Evolutionary conservation across 2,888 invertebrate genomes (phyloP).

Genomic region (Leuctra nigra): DNA sequence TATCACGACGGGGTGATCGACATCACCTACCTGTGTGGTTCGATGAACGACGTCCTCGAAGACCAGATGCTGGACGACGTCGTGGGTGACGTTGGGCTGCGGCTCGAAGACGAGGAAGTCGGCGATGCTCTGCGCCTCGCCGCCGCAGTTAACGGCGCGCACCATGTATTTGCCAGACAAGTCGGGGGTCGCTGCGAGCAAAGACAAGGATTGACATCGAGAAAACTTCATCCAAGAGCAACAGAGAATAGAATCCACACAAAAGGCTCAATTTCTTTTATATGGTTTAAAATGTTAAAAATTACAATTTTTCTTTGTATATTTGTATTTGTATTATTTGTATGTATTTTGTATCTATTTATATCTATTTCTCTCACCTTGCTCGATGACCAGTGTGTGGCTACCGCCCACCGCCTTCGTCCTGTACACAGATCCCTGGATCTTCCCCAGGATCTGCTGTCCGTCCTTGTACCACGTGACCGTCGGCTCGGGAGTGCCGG

Average conservation of each 20-base stretch:
- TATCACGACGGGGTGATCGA: no score
- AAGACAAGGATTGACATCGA: background rate
- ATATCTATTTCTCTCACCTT: no score
- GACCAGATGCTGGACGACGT: slow-evolving; percentile 58
- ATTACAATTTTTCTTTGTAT: no score
- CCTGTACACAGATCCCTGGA: slow-evolving; percentile 45
- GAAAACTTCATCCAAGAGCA: no score
- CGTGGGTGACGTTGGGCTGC: slow-evolving; percentile 57
- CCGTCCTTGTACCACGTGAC: slow-evolving; percentile 71
- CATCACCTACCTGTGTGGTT: slow-evolving; percentile 43
- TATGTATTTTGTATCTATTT: no score
- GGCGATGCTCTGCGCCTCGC: slow-evolving; percentile 76
- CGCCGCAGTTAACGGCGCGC: slow-evolving; percentile 63
- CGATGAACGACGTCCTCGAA: slow-evolving; percentile 50
- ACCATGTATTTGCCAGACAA: slow-evolving; percentile 75
- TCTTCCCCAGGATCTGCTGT: slow-evolving; percentile 49
- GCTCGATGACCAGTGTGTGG: slow-evolving; percentile 62
- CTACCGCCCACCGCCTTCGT: slow-evolving; percentile 59
- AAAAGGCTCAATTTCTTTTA: no score
- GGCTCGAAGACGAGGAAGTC: slow-evolving; percentile 68
- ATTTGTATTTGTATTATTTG: no score
- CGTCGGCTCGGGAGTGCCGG: slow-evolving; percentile 67
- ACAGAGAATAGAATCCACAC: no score
- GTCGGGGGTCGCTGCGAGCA: slow-evolving; percentile 45
- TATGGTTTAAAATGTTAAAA: no score